A percentile compares a stretch with the other conserved stretches of the same genome.
Conservation (phyloP, 2,888 invertebrate genomes). For the Tanytarsus gracilentus region DNA sequence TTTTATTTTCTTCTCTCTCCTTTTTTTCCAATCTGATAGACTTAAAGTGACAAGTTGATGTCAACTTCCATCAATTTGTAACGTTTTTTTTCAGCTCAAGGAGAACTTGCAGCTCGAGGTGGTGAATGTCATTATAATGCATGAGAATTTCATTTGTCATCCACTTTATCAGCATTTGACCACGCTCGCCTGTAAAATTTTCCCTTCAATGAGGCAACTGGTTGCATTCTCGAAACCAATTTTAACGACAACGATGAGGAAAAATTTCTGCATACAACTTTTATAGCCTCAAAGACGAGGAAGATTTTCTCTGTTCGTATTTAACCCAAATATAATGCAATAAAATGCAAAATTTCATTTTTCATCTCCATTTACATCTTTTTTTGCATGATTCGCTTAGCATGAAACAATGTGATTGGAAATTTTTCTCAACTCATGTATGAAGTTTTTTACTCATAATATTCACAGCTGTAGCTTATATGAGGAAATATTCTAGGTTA, state of each 20-base stretch:
- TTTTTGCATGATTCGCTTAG: neutral
- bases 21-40: neutral
- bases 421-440: no score
- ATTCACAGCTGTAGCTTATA: no score
- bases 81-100: conserved; percentile 4
- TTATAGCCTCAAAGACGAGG: no score
- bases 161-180: no score
- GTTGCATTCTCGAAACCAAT: neutral
- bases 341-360: neutral
- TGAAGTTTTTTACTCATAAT: no score
- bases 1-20: neutral
- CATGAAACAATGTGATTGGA: no score
- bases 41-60: neutral
- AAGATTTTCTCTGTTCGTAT: neutral
- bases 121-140: no score
- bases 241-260: no score
- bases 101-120: no score
- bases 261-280: no score
- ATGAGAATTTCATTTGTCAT: no score
- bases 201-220: neutral
- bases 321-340: conserved; percentile 3
- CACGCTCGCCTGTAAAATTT: neutral
- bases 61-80: neutral
- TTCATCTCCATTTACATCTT: neutral
- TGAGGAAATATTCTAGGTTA: no score